Conservation (phyloP, 2,113 vertebrate species). For the Mesitornis unicolor region DNA sequence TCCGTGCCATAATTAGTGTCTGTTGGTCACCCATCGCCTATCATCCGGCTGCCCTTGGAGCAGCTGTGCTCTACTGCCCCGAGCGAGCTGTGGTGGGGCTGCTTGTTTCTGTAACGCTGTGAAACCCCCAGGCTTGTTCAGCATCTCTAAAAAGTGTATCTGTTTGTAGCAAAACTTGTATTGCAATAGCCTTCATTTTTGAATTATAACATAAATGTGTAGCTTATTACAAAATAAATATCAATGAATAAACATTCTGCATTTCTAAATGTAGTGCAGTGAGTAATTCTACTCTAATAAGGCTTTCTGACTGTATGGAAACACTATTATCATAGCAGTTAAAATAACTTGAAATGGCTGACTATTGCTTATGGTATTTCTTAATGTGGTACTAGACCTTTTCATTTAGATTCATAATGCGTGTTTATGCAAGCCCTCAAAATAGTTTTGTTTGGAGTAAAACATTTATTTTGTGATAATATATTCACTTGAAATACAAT, state of each 20-base stretch:
- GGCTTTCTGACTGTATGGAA: background rate
- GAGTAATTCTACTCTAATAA: background rate
- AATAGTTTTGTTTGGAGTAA: background rate
- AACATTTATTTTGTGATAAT: background rate
- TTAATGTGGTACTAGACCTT: background rate
- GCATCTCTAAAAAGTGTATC: background rate
- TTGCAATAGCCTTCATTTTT: background rate
- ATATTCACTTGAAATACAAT: background rate
- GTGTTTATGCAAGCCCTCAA: background rate
- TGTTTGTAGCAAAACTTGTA: background rate
- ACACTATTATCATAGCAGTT: background rate
- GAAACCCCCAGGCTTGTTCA: background rate
- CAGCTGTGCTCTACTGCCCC: background rate
- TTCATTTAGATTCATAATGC: background rate
- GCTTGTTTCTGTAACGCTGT: background rate
- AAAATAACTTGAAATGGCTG: background rate
- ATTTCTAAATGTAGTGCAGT: background rate
- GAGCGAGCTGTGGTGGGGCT: background rate
- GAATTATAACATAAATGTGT: background rate
- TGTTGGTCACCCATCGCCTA: background rate
- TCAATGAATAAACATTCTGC: background rate
- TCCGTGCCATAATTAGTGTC: background rate
- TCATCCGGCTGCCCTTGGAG: background rate
- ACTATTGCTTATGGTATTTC: background rate
- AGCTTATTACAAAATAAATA: background rate